Percentiles rank a stretch among this genome's conserved stretches.
Evolutionary conservation across 2,113 vertebrate genomes (phyloP).

Genomic region (Axis porcinus): DNA sequence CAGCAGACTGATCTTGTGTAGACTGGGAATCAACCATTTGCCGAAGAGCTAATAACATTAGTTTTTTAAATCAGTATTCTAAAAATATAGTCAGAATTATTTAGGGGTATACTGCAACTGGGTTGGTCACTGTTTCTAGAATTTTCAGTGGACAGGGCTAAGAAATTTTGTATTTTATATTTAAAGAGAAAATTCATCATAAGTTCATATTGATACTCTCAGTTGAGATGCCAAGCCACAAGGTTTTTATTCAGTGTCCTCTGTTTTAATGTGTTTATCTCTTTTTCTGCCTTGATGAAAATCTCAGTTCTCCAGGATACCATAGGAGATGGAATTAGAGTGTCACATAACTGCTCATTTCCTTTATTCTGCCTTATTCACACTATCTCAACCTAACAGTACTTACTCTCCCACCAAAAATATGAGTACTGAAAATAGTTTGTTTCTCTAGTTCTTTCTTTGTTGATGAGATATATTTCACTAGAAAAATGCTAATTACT

Average conservation of each 20-base stretch:
- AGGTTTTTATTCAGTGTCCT: not conserved
- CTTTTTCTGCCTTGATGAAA: not conserved
- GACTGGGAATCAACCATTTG: not conserved
- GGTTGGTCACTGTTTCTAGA: conserved; percentile 10
- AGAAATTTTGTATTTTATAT: not conserved
- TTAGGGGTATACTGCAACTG: not conserved
- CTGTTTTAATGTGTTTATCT: not conserved
- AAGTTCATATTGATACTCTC: not conserved
- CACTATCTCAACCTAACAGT: not conserved
- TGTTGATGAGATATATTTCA: not conserved
- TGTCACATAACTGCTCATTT: not conserved
- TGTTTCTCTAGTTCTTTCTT: conserved; percentile 18
- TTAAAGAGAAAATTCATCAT: not conserved
- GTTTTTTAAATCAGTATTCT: conserved; percentile 5
- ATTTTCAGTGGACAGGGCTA: not conserved
- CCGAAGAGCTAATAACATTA: not conserved
- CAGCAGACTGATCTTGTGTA: not conserved
- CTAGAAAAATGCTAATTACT: not conserved
- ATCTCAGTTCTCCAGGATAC: not conserved
- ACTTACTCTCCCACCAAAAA: not conserved
- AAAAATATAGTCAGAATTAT: not conserved
- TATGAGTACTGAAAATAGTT: not conserved
- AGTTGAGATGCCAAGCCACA: not conserved
- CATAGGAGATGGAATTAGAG: not conserved
- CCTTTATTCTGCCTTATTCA: not conserved